These are phyloP conservation scores for Alosa sapidissima DNA, from an alignment of 2,797 vertebrate species.

Conservation along the genomic window DNA sequence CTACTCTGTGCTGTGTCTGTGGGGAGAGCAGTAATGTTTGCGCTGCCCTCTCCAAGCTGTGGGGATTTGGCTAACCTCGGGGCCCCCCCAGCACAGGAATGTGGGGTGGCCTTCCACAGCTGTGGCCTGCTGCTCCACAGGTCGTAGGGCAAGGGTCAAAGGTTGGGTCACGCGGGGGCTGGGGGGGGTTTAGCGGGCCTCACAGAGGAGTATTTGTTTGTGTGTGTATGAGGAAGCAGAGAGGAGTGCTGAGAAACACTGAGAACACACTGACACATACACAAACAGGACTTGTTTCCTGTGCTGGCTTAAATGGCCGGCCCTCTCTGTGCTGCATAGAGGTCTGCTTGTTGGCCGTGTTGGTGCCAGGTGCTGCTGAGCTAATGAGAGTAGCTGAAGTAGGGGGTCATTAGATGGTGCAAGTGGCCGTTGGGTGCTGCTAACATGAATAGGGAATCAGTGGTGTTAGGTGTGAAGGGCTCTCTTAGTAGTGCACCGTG, in stretches of 20 bases:
- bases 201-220: conserved; percentile 60
- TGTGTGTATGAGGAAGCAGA: background rate
- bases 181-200: conserved; percentile 52
- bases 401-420: conserved; percentile 4
- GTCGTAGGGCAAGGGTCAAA: conserved; percentile 70
- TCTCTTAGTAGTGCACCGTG: background rate
- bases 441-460: background rate
- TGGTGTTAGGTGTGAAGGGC: background rate
- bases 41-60: conserved; percentile 26
- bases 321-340: background rate
- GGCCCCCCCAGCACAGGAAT: conserved; percentile 56
- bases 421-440: background rate
- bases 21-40: background rate
- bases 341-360: background rate
- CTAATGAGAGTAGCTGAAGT: background rate
- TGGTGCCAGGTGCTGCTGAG: background rate
- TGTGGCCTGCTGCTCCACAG: conserved; percentile 69
- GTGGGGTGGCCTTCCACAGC: conserved; percentile 70
- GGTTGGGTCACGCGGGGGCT: conserved; percentile 60
- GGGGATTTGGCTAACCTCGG: conserved; percentile 54
- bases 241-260: background rate
- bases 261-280: conserved; percentile 22
- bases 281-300: conserved; percentile 24
- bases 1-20: background rate
- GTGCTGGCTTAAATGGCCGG: background rate